Evolutionary conservation across 2,888 invertebrate species (phyloP).

Genomic region (Chydorus sphaericus): DNA sequence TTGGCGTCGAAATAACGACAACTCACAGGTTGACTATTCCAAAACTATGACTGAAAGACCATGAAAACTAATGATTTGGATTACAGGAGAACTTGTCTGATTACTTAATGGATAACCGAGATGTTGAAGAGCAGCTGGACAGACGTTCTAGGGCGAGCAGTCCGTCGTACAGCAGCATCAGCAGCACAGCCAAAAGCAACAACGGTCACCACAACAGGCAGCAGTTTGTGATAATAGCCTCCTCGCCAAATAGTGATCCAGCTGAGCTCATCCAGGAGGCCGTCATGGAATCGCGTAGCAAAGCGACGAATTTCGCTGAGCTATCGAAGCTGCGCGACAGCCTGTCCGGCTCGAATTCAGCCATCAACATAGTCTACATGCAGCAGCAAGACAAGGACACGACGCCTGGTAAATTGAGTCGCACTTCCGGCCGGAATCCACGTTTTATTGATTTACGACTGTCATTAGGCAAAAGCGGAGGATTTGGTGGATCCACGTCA

Average conservation of each 20-base stretch:
- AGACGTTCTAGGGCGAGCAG: conserved; percentile 11
- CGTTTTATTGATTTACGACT: not conserved
- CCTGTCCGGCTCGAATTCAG: conserved; percentile 29
- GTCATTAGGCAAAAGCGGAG: not conserved
- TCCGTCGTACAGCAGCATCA: conserved; percentile 10
- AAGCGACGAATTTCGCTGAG: conserved; percentile 58
- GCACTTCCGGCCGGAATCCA: no score
- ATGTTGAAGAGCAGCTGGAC: conserved; percentile 9
- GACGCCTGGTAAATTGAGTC: not conserved
- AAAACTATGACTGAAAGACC: no score
- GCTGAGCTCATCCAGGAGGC: conserved; percentile 18
- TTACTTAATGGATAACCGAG: conserved; percentile 13
- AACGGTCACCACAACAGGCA: not conserved
- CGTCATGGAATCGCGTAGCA: conserved; percentile 21
- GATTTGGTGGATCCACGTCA: not conserved
- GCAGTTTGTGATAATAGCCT: conserved; percentile 1
- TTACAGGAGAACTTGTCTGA: conserved; percentile 10
- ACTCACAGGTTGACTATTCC: not conserved
- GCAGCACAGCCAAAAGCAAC: conserved; percentile 2
- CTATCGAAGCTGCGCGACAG: conserved; percentile 40
- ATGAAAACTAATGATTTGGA: no score
- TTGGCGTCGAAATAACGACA: not conserved
- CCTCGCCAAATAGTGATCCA: conserved; percentile 17
- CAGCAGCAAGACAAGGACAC: conserved; percentile 33
- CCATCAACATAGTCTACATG: conserved; percentile 34